Evolutionary conservation across 2,797 vertebrate genomes (phyloP).

Genomic region (Craterocephalus amniculus): DNA sequence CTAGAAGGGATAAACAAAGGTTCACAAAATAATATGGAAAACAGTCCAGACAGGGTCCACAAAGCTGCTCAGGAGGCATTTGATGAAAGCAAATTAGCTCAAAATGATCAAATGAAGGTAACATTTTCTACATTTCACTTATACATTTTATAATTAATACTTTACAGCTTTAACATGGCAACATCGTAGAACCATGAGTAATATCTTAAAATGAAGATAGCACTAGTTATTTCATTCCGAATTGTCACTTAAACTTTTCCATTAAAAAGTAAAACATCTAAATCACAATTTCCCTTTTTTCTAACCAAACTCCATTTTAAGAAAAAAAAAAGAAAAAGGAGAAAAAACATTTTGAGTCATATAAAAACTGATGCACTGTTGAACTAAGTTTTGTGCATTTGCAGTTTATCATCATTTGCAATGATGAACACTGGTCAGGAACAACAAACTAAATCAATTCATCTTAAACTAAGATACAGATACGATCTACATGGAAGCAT

Average conservation of each 20-base stretch:
- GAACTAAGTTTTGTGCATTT: too few species aligned
- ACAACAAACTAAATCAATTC: not conserved
- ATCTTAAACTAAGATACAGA: not conserved
- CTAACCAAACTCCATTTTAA: too few species aligned
- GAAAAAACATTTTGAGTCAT: too few species aligned
- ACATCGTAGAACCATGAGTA: not conserved
- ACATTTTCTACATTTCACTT: constrained; percentile 1
- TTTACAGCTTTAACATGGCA: too few species aligned
- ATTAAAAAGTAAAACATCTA: too few species aligned
- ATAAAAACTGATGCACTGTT: too few species aligned
- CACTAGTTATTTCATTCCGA: not conserved
- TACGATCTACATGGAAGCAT: not conserved
- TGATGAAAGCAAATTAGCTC: constrained; percentile 5
- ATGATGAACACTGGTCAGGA: not conserved
- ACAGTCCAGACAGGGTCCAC: not conserved
- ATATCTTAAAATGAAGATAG: not conserved
- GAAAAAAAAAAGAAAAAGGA: too few species aligned
- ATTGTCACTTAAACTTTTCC: too few species aligned
- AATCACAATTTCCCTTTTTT: too few species aligned
- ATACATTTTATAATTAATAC: not conserved
- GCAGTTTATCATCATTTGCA: too few species aligned
- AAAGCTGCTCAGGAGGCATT: constrained; percentile 5
- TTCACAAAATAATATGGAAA: not conserved
- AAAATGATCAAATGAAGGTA: constrained; percentile 60
- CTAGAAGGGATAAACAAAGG: not conserved